Evolutionary conservation across 2,888 invertebrate genomes (phyloP).

Genomic region (Thecocarcelia acutangulata): DNA sequence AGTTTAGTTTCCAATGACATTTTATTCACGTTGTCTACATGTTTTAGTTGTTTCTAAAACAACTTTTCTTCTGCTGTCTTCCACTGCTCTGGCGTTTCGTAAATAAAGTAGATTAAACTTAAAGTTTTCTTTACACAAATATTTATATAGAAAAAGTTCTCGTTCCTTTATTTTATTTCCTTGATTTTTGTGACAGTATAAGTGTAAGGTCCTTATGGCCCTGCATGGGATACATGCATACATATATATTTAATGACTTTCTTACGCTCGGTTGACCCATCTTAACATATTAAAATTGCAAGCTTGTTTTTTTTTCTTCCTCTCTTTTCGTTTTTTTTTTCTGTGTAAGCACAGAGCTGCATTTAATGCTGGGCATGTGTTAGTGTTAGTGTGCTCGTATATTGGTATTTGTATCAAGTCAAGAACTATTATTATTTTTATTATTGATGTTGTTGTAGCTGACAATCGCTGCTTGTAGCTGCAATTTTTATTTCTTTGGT

Average conservation of each 20-base stretch:
- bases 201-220: neutral
- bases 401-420: slow-evolving; percentile 26
- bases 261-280: slow-evolving; percentile 66
- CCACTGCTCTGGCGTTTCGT: neutral
- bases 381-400: neutral
- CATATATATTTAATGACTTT: slow-evolving; percentile 65
- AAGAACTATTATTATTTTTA: slow-evolving; percentile 49
- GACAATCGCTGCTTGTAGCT: slow-evolving; percentile 3
- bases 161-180: neutral
- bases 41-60: slow-evolving; percentile 29
- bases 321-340: no score
- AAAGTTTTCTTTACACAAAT: slow-evolving; percentile 27
- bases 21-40: slow-evolving; percentile 38
- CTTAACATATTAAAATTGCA: slow-evolving; percentile 54
- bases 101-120: slow-evolving; percentile 52
- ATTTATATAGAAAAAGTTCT: slow-evolving; percentile 19
- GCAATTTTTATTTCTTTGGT: neutral
- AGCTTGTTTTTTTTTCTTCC: slow-evolving; percentile 8
- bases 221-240: slow-evolving; percentile 29
- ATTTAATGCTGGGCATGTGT: neutral
- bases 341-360: neutral
- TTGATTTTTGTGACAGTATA: neutral
- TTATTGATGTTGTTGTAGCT: slow-evolving; percentile 41
- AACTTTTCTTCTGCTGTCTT: neutral
- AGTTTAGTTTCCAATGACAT: slow-evolving; percentile 48